Evolutionary conservation across 2,113 vertebrate genomes (phyloP), one percentile per base, ranked within the genome.

Genomic region (Ciconia boyciana): DNA sequence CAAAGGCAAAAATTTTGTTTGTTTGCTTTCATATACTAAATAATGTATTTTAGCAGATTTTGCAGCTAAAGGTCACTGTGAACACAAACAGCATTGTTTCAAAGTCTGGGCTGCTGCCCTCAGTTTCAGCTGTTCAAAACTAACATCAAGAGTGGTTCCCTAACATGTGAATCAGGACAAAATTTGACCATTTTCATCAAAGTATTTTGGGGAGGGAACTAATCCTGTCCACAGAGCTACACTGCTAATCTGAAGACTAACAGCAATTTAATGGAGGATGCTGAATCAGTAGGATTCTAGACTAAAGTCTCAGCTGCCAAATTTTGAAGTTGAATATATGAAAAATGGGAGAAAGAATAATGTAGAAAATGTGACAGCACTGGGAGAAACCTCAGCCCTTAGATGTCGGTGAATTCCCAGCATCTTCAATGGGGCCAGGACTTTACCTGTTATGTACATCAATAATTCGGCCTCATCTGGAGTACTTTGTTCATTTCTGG

Each of bases 31-130:
- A 46, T 72, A 72, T 69, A 70, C 49, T 81, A 91, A 92, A 93
- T 87, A 92, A 95, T 58, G 54, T 72, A 85, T 92, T 93, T 94
- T 91, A 93, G 62, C 2, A 7, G 34, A 78, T 89, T 92, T 89
- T 91, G 48, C 54, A 77, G 49, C 46, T 89, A 94, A 97, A 85
- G 74, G 95, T 94, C 83, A 87, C 41, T 41, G 60, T 65, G 72
- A 95, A 76, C 49, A 87, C 69, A 58, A 82, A 21, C 41, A 82
- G 28, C n/a, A 72, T 75, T 94, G 44, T 93, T 95, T 91, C 65
- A n/a, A 85, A 94, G 61, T 62, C 49, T n/a, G 36, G n/a, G 49
- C 31, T 68, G 39, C 29, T 93, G 48, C 41, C 81, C 57, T 80
- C 70, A 10, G 44, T 79, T 94, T 71, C 87, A 87, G 74, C 64